phyloP scores from a whole-genome alignment of 2,113 vertebrate species.

The Trachemys scripta region DNA sequence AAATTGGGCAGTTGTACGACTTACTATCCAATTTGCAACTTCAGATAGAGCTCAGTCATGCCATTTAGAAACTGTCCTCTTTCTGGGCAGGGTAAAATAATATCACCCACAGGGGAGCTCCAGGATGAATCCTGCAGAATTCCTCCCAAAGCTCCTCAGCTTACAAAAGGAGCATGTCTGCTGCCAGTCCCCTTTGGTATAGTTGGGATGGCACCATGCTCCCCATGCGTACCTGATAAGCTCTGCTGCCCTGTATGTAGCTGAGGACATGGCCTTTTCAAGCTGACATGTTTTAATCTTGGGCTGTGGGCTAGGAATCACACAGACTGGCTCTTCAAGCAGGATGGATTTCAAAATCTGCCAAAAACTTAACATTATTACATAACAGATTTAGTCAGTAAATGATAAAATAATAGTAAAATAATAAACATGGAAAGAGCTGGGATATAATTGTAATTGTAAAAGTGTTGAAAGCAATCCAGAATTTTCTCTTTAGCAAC shows the following conservation, averaged over 20 bases:
- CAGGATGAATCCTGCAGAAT: background rate
- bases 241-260: background rate
- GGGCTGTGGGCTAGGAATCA: background rate
- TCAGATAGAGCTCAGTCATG: background rate
- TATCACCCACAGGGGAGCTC: background rate
- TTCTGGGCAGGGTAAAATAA: background rate
- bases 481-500: background rate
- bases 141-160: background rate
- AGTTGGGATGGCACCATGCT: background rate
- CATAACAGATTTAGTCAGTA: background rate
- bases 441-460: background rate
- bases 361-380: background rate
- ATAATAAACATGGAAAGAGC: accelerated
- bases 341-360: background rate
- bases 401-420: background rate
- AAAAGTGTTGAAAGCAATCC: background rate
- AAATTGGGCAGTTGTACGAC: background rate
- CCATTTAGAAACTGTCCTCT: background rate
- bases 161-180: background rate
- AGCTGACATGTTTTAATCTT: background rate
- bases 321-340: background rate
- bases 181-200: background rate
- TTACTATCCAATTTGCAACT: background rate
- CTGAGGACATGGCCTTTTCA: background rate
- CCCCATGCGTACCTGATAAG: background rate